These are phyloP conservation scores for Archegozetes longisetosus DNA, from an alignment of 1,140 invertebrate genomes.

Conservation along the genomic window DNA sequence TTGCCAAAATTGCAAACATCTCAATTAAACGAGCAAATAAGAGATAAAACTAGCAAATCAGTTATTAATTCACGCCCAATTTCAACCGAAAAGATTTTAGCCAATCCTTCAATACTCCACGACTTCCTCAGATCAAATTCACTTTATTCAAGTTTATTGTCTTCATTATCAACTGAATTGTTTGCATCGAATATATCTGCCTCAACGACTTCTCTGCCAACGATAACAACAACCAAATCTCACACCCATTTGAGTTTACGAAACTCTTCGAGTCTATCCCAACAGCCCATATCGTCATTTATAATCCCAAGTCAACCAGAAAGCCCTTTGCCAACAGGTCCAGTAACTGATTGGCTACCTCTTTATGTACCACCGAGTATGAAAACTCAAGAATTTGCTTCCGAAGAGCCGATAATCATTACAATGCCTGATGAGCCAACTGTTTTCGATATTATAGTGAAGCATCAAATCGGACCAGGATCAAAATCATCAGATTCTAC, in stretches of 20 bases:
- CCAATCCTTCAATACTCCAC: background rate
- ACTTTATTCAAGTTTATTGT: background rate
- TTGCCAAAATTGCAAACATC: background rate
- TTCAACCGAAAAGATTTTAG: background rate
- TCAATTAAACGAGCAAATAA: background rate
- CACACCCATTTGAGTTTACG: background rate
- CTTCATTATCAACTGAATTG: background rate
- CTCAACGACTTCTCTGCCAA: background rate
- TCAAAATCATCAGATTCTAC: too few species aligned
- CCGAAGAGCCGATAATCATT: constrained; percentile 21
- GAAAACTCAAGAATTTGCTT: background rate
- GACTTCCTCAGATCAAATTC: background rate
- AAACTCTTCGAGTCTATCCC: background rate
- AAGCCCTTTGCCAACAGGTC: constrained; percentile 7
- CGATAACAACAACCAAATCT: background rate
- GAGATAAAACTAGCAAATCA: constrained; percentile 7
- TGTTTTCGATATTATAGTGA: constrained; percentile 22
- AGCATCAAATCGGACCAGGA: constrained; percentile 20
- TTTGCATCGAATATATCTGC: background rate
- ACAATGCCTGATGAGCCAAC: constrained; percentile 19
- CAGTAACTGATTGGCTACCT: constrained; percentile 21
- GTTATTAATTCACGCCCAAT: background rate
- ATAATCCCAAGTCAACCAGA: background rate
- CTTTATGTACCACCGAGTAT: background rate
- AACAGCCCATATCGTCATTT: background rate